phyloP scores from a whole-genome alignment of 2,797 vertebrate genomes.

The Falco concolor region DNA sequence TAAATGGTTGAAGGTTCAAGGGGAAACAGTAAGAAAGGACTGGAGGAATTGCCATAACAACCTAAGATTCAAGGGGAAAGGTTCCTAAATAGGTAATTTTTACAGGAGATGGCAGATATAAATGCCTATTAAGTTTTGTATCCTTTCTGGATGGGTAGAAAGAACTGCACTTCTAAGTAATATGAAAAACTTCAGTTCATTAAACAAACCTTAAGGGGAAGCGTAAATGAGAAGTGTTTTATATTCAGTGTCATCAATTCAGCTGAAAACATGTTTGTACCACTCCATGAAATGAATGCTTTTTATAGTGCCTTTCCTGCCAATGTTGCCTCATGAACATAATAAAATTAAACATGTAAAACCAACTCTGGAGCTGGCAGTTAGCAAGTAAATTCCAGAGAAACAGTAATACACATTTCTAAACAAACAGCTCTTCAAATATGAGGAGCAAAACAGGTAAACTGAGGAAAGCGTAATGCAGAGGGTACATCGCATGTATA shows the following conservation, averaged over 20 bases:
- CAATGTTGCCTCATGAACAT: slow-evolving; percentile 39
- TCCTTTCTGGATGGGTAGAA: not conserved
- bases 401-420: not conserved
- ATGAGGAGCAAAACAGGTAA: not conserved
- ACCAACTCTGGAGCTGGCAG: slow-evolving; percentile 20
- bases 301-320: slow-evolving; percentile 53
- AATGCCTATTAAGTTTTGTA: not conserved
- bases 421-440: not conserved
- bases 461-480: not conserved
- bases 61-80: not conserved
- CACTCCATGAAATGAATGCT: slow-evolving; percentile 43
- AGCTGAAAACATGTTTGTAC: slow-evolving; percentile 64
- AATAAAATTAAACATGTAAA: slow-evolving; percentile 55
- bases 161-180: slow-evolving; percentile 37
- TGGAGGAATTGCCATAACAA: not conserved
- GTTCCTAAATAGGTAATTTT: not conserved
- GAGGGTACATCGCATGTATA: accelerated
- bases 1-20: not conserved
- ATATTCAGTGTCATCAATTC: slow-evolving; percentile 66
- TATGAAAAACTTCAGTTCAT: slow-evolving; percentile 37
- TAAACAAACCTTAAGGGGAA: slow-evolving; percentile 61
- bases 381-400: slow-evolving; percentile 3
- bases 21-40: not conserved
- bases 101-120: not conserved
- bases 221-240: slow-evolving; percentile 55